Conservation (phyloP, 2,113 vertebrate species). For the Aix galericulata region DNA sequence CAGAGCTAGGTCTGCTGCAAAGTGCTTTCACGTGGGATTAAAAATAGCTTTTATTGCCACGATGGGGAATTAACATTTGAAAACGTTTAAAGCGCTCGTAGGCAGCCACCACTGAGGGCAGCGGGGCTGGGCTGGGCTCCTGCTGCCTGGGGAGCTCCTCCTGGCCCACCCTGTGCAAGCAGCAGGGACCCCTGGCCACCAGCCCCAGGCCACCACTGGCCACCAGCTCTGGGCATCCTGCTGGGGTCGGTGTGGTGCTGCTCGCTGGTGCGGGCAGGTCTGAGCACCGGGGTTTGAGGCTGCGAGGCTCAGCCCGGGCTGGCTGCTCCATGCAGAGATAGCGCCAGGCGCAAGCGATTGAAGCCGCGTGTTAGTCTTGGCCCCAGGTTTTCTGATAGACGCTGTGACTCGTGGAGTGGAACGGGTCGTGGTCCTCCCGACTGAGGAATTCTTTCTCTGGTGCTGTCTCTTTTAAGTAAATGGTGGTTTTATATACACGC, state of each 20-base stretch:
- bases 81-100: neutral
- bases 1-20: neutral
- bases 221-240: neutral
- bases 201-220: fast-evolving
- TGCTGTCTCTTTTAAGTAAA: neutral
- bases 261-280: neutral
- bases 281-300: neutral
- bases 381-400: neutral
- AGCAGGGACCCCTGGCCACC: neutral
- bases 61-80: constrained; percentile 29
- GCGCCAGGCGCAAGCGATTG: neutral
- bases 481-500: neutral
- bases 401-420: neutral
- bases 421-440: neutral
- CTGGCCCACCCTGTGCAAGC: too few relatives aligned
- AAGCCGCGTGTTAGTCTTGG: neutral
- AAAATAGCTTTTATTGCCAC: constrained; percentile 37
- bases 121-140: neutral
- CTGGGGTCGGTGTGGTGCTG: neutral
- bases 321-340: neutral
- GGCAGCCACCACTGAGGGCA: neutral
- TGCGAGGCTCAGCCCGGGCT: neutral
- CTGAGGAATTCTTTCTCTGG: neutral
- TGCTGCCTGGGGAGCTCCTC: too few relatives aligned
- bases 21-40: constrained; percentile 42